Base-by-base conservation (phyloP, 1,140 invertebrate species). In the silkworm (Bombyx mori) region DNA sequence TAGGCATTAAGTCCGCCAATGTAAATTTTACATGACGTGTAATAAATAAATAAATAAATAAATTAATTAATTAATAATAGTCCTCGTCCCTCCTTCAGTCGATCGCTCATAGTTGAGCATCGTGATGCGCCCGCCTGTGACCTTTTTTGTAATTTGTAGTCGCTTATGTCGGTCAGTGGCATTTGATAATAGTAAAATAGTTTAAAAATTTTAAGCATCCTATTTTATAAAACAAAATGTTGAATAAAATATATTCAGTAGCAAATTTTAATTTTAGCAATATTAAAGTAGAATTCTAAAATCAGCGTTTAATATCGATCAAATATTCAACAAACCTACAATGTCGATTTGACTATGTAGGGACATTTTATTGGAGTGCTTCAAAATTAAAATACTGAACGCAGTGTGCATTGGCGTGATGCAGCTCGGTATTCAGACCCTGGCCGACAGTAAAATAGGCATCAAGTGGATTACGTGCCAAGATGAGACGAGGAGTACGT, bases 401-500 rank as follows among this genome's bases (percentile, higher is more conserved):
- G 54, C 57, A 18, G 50, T 57, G 57, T 65, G 63, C 63, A 67
- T 53, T 54, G 58, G 60, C 59, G 43, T 57, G 69, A 70, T 75
- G 75, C 75, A 76, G 18, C 56, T 63, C 56, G 68, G 62, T 61
- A 71, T 71, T 58, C 61, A 56, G 61, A 58, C 62, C 66, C 62
- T 56, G 56, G 65, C 53, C 49, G 58, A 62, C 66, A 74, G 74
- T 80, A 78, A 80, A 75, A 65, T 71, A 75, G 75, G 69, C 75
- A 75, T 75, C 76, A 74, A 69, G 26, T 61, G 61, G 48, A 56
- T 52, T 77, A 76, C 77, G 77, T 75, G 76, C 70, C 58, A 63
- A 51, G 61, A 70, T 63, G 65, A 70, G 66, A 60, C 63, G 68
- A 63, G 56, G 52, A 55, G 62, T 66, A 79, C 75, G 77, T 79